These are phyloP conservation scores for Lasioglossum villosulum DNA, from an alignment of 2,888 invertebrate species.

Conservation along the genomic window DNA sequence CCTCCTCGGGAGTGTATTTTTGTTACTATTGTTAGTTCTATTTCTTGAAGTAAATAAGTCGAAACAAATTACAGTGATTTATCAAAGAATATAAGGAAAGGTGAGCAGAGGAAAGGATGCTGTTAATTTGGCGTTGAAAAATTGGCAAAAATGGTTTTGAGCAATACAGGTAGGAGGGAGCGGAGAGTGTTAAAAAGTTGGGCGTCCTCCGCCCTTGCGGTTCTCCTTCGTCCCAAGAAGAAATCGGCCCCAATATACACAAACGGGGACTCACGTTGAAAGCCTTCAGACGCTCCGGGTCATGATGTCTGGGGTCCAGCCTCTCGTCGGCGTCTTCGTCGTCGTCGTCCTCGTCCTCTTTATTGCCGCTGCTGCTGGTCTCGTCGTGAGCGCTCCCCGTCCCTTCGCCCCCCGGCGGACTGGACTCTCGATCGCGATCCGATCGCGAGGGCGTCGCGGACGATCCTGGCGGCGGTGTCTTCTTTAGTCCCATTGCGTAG, in stretches of 20 bases:
- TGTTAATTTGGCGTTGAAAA: not conserved
- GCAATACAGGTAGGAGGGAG: not conserved
- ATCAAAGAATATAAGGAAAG: not conserved
- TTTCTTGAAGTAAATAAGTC: not conserved
- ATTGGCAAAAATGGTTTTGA: not conserved
- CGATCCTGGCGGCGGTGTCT: constrained; percentile 82
- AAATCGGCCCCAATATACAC: not conserved
- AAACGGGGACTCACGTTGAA: constrained; percentile 91
- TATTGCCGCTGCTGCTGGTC: constrained; percentile 94
- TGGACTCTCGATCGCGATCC: constrained; percentile 87
- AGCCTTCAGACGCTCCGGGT: constrained; percentile 97
- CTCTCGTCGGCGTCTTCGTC: constrained; percentile 97
- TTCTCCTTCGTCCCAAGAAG: not conserved
- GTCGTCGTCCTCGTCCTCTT: constrained; percentile 94
- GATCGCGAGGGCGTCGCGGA: constrained; percentile 82
- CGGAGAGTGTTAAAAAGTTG: not conserved
- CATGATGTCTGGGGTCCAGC: constrained; percentile 94
- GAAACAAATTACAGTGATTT: not conserved
- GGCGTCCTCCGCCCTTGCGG: not conserved
- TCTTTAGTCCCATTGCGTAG: constrained; percentile 91
- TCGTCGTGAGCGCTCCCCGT: constrained; percentile 92
- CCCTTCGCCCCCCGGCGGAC: constrained; percentile 87
- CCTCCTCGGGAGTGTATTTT: too few species aligned
- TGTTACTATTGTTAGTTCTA: too few species aligned
- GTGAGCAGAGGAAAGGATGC: not conserved